Base-by-base conservation (phyloP, 2,797 vertebrate genomes). In the Acanthurus leucopareius region DNA sequence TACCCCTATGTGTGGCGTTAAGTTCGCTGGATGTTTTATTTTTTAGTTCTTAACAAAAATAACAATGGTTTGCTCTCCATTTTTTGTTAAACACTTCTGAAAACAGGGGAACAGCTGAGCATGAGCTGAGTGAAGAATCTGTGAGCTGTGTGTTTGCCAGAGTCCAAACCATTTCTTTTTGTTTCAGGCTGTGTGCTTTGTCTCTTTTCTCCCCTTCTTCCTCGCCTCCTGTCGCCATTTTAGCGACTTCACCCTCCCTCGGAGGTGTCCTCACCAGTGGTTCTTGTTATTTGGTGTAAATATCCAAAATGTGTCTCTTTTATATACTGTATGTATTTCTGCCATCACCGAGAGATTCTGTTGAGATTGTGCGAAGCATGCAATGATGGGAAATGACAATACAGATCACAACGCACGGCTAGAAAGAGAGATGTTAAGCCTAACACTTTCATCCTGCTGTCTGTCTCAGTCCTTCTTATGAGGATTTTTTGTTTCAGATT, bases 201-300 rank as follows among this genome's bases (percentile, higher is more conserved):
- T 63, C 32, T 25, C 35, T 51, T 64, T 20, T 11, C 44, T 45
- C 45, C 14, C 68, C 25, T 49, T 69, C 28, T 32, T 32, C 28
- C 28, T 59, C 3, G 11, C 56, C 59, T 77, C 58, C 56, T 68
- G 62, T 81, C 25, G 44, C 53, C 61, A 54, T 82, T 86, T 84
- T 51, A 75, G 64, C 48, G 32, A 75, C 47, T 61, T 13, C 48
- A 20, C 40, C 47, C 42, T 42, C 59, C 35, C 62, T 38, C 47
- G 63, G 62, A 86, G 44, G 69, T 65, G 2, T 73, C 75, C 53
- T 57, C 79, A 76, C 64, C 77, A 75, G 79, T 90, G 80, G 69
- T 89, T 73, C 78, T 87, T 79, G 74, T 87, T 86, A 87, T 90
- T 91, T 86, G 65, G 58, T 93, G 92, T 93, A 93, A 91, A 93